Percentiles rank a stretch among this genome's conserved stretches.
Conservation (phyloP, 2,113 vertebrate genomes). For the Hippocampus comes region DNA sequence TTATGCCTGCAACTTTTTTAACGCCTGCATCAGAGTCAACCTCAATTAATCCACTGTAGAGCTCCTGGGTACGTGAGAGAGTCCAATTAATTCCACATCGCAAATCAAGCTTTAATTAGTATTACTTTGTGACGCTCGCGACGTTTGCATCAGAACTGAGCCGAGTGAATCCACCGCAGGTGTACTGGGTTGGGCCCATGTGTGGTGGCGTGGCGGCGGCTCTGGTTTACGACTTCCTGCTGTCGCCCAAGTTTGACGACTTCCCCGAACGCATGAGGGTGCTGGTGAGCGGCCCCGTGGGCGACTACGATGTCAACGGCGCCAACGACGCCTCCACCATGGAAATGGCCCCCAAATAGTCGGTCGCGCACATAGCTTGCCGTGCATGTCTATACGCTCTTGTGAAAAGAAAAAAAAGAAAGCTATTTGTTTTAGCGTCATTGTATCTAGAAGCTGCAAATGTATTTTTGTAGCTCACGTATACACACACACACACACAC, state of each 20-base stretch:
- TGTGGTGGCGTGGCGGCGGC: slow-evolving; percentile 73
- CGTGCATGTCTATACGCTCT: slow-evolving; percentile 26
- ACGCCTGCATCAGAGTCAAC: too few relatives aligned
- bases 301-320: slow-evolving; percentile 77
- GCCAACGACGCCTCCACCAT: slow-evolving; percentile 58
- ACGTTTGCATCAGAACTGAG: not conserved
- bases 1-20: too few relatives aligned
- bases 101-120: not conserved
- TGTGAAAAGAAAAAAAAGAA: slow-evolving; percentile 52
- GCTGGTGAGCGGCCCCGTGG: slow-evolving; percentile 85
- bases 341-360: slow-evolving; percentile 74
- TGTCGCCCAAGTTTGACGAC: slow-evolving; percentile 82
- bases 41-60: too few relatives aligned
- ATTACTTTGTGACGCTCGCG: not conserved
- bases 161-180: slow-evolving; percentile 45
- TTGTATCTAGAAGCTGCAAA: not conserved
- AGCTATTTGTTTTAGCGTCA: slow-evolving; percentile 32
- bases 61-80: not conserved
- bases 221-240: slow-evolving; percentile 90
- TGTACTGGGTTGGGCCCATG: slow-evolving; percentile 81
- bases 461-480: slow-evolving; percentile 12
- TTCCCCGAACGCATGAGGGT: slow-evolving; percentile 86
- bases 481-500: not conserved
- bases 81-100: too few relatives aligned
- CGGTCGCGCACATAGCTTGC: not conserved